These are phyloP conservation scores for Tuta absoluta DNA, from an alignment of 2,888 invertebrate species.

Conservation along the genomic window DNA sequence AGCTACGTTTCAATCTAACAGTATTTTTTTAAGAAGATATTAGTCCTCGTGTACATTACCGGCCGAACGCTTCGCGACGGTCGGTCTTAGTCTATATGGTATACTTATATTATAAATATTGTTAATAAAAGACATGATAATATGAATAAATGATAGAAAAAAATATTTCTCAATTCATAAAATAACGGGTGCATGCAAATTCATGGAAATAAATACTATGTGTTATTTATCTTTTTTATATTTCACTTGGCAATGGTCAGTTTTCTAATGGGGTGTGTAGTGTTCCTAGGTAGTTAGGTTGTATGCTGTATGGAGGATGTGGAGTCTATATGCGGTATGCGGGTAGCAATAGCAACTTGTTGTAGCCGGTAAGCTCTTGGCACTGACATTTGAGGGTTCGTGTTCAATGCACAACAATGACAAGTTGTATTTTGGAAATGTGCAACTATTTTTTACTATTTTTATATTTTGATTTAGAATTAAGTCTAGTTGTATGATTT, in stretches of 20 bases:
- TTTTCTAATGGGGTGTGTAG: constrained; percentile 69
- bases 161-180: constrained; percentile 78
- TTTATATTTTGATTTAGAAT: constrained; percentile 81
- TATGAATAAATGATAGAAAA: constrained; percentile 75
- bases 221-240: constrained; percentile 81
- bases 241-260: constrained; percentile 75
- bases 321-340: background rate
- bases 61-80: constrained; percentile 65
- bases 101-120: constrained; percentile 74
- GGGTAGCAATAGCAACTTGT: constrained; percentile 47
- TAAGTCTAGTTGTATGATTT: constrained; percentile 80
- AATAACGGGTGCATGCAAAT: constrained; percentile 80
- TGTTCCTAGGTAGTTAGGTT: constrained; percentile 43
- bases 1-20: constrained; percentile 82
- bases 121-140: constrained; percentile 77
- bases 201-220: constrained; percentile 73
- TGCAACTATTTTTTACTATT: constrained; percentile 81
- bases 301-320: constrained; percentile 38
- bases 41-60: constrained; percentile 79
- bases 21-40: constrained; percentile 82
- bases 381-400: constrained; percentile 31
- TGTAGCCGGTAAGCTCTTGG: constrained; percentile 34
- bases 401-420: constrained; percentile 68
- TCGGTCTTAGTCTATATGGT: constrained; percentile 75
- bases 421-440: constrained; percentile 71